Evolutionary conservation across 53 echinoderm and acorn worm genomes (phyloP), one percentile per base, ranked within the genome.

Genomic region (Glandiceps talaboti): DNA sequence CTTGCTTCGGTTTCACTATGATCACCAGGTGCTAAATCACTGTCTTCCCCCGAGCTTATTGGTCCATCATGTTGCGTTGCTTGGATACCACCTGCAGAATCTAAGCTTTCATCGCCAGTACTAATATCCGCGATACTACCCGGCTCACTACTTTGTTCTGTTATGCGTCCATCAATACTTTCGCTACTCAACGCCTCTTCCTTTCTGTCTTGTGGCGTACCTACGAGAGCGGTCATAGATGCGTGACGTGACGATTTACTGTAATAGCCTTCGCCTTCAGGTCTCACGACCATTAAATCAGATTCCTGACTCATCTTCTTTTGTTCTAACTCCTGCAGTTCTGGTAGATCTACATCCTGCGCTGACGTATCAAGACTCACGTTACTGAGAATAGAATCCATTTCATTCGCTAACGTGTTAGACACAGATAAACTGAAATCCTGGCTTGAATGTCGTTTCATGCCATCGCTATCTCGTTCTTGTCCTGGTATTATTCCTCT

Each of bases 21-120:
- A 79, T 99, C 91, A 28, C 99, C 99, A 1, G 91, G 99, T 6
- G 81, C 85, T 27, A 93, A 79, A 79, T 99, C 93, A 64, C 99
- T 99, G 77, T 99, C 91, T 25, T 73, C 86, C 33, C 75, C 79
- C 10, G 87, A 83, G 33, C 85, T 91, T 1, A 80, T 79, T 30
- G 75, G 75, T 26, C 30, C 79, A 73, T 89, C 84, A 28, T 74
- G 31, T 25, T 83, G 77, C 25, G 75, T 82, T 20, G 82, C 82
- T 25, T 81, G 80, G 77, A 92, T 78, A 32, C 85, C 91, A 20
- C 93, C 93, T 1, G 99, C 99, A n/a, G 99, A 99, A 77, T 89
- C 91, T 75, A 99, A 79, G 73, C 93, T 99, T 76, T 99, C 99
- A 14, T 87, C 33, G 31, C 88, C 87, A 79, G 89, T 93, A 81